Evolutionary conservation across 2,113 vertebrate species (phyloP).

Genomic region (Elaphurus davidianus): DNA sequence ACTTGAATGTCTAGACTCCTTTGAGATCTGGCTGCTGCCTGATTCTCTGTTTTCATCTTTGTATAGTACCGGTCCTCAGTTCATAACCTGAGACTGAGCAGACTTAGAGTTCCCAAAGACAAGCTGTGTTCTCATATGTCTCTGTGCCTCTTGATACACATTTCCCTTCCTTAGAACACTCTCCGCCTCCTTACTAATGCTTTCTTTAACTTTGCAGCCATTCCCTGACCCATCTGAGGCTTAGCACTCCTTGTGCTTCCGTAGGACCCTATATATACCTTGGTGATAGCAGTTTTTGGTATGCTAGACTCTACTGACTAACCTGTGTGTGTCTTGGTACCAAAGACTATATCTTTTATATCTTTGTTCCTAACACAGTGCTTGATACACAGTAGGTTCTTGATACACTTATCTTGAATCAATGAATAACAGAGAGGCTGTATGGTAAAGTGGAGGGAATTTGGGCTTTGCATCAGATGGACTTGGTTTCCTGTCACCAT

Average conservation of each 20-base stretch:
- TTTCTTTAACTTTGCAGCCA: not conserved
- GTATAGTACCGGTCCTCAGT: not conserved
- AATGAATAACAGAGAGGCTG: not conserved
- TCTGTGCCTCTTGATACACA: not conserved
- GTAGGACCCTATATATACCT: not conserved
- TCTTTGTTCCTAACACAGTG: not conserved
- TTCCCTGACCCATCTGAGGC: not conserved
- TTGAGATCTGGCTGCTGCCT: not conserved
- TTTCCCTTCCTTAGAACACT: not conserved
- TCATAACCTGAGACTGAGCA: not conserved
- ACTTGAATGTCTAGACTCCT: not conserved
- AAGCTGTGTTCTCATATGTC: not conserved
- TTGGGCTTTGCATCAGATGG: not conserved
- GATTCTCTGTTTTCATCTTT: not conserved
- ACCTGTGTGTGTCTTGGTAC: not conserved
- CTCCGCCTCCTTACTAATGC: not conserved
- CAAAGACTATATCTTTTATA: not conserved
- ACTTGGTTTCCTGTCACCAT: not conserved
- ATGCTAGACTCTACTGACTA: not conserved
- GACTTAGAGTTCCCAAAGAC: not conserved
- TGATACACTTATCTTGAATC: not conserved
- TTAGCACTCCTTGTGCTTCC: not conserved
- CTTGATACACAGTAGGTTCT: not conserved
- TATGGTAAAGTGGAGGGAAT: conserved; percentile 13
- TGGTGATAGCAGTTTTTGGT: not conserved